Evolutionary conservation across 2,888 invertebrate species (phyloP).

Genomic region (Caenorhabditis zanzibari): DNA sequence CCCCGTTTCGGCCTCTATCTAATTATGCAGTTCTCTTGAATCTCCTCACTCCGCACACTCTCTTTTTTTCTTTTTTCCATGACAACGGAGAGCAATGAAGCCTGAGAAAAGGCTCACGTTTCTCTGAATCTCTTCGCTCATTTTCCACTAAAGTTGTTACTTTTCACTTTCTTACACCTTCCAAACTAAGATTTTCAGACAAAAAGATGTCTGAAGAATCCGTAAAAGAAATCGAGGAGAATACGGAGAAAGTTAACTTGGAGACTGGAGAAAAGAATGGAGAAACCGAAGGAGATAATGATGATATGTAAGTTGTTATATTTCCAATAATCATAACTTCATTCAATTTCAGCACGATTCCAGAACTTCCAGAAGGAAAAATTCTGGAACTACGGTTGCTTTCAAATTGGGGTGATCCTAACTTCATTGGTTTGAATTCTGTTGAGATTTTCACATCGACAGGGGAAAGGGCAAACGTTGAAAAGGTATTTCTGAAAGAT

Average conservation of each 20-base stretch:
- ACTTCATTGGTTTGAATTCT: slow-evolving; percentile 77
- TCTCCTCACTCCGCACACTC: slow-evolving; percentile 7
- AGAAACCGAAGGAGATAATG: background rate
- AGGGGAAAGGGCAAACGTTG: slow-evolving; percentile 73
- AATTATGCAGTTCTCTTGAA: slow-evolving; percentile 12
- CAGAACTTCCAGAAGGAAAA: slow-evolving; percentile 70
- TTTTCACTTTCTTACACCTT: slow-evolving; percentile 15
- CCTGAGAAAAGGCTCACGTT: slow-evolving; percentile 13
- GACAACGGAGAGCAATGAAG: slow-evolving; percentile 41
- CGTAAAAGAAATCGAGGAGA: slow-evolving; percentile 20
- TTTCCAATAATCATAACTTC: background rate
- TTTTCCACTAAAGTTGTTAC: slow-evolving; percentile 4
- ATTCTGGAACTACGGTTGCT: slow-evolving; percentile 61
- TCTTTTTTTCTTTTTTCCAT: slow-evolving; percentile 18
- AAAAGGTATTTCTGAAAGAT: too few species aligned
- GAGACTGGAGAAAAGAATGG: slow-evolving; percentile 2
- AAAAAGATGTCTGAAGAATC: slow-evolving; percentile 5
- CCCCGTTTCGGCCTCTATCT: slow-evolving; percentile 4
- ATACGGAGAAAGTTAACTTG: slow-evolving; percentile 14
- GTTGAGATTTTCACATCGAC: slow-evolving; percentile 79
- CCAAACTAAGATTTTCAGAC: background rate
- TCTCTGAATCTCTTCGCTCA: slow-evolving; percentile 29
- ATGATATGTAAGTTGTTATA: slow-evolving; percentile 18
- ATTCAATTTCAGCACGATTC: slow-evolving; percentile 70
- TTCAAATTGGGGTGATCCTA: slow-evolving; percentile 75